Conservation (phyloP, 2,797 vertebrate species). For the Phalloptychus januarius region DNA sequence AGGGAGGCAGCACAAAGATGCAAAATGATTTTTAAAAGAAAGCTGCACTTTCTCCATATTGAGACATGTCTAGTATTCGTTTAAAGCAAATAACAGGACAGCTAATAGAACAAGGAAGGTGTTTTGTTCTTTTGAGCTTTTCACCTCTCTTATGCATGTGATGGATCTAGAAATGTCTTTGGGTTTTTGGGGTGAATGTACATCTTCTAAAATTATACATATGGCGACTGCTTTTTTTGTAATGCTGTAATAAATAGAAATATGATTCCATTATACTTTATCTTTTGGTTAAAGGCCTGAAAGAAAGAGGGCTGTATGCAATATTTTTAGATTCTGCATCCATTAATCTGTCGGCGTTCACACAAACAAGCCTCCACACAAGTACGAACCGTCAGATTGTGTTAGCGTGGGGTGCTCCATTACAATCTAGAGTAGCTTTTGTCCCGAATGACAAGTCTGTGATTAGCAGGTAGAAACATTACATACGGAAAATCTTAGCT, state of each 20-base stretch:
- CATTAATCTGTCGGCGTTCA: conserved; percentile 28
- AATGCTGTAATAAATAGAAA: neutral
- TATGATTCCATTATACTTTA: neutral
- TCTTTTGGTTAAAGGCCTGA: conserved; percentile 30
- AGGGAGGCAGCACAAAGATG: neutral
- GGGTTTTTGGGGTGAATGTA: neutral
- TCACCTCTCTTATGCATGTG: neutral
- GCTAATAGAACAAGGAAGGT: neutral
- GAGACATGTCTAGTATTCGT: neutral
- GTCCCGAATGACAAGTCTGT: conserved; percentile 17
- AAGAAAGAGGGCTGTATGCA: conserved; percentile 61
- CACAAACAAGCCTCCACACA: conserved; percentile 51
- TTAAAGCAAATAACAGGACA: neutral
- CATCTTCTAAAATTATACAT: neutral
- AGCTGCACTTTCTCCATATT: neutral
- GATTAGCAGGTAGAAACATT: conserved; percentile 39
- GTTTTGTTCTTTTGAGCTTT: neutral
- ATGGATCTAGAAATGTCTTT: neutral
- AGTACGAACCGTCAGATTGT: conserved; percentile 16
- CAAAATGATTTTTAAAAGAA: neutral
- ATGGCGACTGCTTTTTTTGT: neutral
- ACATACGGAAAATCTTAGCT: conserved; percentile 23
- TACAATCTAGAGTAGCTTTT: conserved; percentile 28
- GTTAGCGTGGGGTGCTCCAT: conserved; percentile 33
- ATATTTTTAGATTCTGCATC: conserved; percentile 65